phyloP scores from a whole-genome alignment of 2,797 vertebrate genomes.

The Argentina silus region DNA sequence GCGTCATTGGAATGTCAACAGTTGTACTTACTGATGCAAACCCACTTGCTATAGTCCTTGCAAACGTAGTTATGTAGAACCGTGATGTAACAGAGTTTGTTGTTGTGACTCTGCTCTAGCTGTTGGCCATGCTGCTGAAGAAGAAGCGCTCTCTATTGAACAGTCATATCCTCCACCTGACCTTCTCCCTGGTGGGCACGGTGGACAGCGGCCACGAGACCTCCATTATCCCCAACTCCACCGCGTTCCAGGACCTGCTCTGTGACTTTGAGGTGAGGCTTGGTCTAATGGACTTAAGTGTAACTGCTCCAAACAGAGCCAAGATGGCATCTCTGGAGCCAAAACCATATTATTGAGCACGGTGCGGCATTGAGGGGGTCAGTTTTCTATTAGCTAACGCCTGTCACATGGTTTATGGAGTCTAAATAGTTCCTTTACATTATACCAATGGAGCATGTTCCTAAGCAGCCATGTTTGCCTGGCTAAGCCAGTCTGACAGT shows the following conservation, averaged over 20 bases:
- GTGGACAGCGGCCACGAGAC: constrained; percentile 98
- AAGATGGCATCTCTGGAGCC: neutral
- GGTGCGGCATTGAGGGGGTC: too few species aligned
- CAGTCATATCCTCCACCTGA: constrained; percentile 98
- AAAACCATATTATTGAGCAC: neutral
- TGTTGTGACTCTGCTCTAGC: constrained; percentile 65
- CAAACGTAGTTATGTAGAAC: neutral
- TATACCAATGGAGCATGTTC: too few species aligned
- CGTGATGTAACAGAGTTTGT: neutral
- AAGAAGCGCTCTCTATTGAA: constrained; percentile 96
- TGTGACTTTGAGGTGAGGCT: constrained; percentile 95
- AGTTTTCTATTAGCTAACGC: too few species aligned
- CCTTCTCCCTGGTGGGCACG: constrained; percentile 97
- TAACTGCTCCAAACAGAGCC: too few species aligned
- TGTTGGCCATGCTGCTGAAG: constrained; percentile 97
- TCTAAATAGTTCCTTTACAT: too few species aligned
- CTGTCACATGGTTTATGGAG: too few species aligned
- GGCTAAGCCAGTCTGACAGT: too few species aligned
- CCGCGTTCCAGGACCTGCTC: constrained; percentile 97
- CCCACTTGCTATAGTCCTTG: too few species aligned
- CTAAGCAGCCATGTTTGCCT: too few species aligned
- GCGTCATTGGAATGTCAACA: too few species aligned
- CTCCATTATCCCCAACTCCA: constrained; percentile 97
- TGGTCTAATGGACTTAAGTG: neutral
- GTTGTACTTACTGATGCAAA: too few species aligned